A percentile compares a stretch with the other conserved stretches of the same genome.
These are phyloP conservation scores for Siniperca knerii DNA, from an alignment of 2,113 vertebrate genomes.

Conservation along the genomic window DNA sequence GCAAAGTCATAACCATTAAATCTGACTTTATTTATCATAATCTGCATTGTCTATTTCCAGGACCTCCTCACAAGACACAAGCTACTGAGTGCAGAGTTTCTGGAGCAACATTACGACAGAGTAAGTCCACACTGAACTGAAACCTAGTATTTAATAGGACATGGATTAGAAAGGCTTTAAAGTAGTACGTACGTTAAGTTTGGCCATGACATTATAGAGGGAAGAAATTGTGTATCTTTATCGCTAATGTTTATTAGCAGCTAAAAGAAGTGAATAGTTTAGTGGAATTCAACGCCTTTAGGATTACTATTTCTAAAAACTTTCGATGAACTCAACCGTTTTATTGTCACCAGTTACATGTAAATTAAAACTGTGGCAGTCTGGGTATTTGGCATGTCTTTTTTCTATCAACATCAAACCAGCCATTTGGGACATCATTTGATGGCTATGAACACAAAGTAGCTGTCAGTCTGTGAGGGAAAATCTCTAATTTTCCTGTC, in stretches of 20 bases:
- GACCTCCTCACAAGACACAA: constrained; percentile 98
- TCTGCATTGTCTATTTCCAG: constrained; percentile 79
- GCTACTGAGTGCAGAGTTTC: constrained; percentile 93
- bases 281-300: neutral
- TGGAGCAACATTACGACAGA: constrained; percentile 96
- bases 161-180: neutral
- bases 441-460: constrained; percentile 40
- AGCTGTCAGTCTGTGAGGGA: constrained; percentile 38
- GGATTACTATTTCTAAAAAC: neutral
- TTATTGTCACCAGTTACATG: neutral
- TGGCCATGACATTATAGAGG: neutral
- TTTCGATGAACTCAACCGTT: neutral
- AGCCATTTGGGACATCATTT: constrained; percentile 27
- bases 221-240: neutral
- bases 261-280: neutral
- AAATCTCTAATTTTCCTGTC: constrained; percentile 45
- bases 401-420: constrained; percentile 16
- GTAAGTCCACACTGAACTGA: constrained; percentile 84
- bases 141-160: neutral
- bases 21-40: constrained; percentile 9
- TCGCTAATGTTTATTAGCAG: too few species aligned
- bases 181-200: neutral
- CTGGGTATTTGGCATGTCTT: constrained; percentile 6
- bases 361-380: constrained; percentile 10
- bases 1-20: neutral